A percentile compares a stretch with the other conserved stretches of the same genome.
phyloP scores from a whole-genome alignment of 2,113 vertebrate genomes.

The Lipophrys pholis region DNA sequence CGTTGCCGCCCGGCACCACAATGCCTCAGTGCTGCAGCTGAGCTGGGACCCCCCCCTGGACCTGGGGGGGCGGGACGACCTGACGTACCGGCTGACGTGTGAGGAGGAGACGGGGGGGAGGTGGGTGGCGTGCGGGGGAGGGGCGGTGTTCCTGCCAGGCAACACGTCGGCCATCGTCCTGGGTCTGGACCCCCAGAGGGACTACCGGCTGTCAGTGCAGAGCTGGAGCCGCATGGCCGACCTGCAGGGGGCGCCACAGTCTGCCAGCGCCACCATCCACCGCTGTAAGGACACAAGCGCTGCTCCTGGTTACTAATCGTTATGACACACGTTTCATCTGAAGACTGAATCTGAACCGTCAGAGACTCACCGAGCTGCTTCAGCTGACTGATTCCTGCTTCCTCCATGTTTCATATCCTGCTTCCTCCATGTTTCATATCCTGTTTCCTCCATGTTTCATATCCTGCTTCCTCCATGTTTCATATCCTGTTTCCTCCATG shows the following conservation, averaged over 20 bases:
- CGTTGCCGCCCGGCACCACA: conserved; percentile 31
- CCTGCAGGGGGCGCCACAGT: not conserved
- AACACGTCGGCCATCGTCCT: conserved; percentile 55
- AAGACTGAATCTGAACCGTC: no score
- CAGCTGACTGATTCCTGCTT: no score
- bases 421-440: no score
- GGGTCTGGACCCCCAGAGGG: conserved; percentile 40
- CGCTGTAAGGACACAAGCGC: conserved; percentile 47
- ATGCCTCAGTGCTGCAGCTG: conserved; percentile 47
- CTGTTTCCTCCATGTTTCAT: no score
- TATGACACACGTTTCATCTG: no score
- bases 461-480: no score
- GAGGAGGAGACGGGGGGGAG: conserved; percentile 27
- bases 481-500: no score
- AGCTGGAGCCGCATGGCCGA: conserved; percentile 67
- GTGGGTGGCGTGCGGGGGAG: conserved; percentile 62
- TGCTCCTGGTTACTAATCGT: no score
- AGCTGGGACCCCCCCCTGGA: conserved; percentile 76
- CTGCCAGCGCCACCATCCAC: conserved; percentile 56
- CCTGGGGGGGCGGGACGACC: conserved; percentile 66
- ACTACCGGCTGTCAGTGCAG: conserved; percentile 69
- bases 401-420: no score
- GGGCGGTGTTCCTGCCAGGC: conserved; percentile 33
- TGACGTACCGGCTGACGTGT: conserved; percentile 68
- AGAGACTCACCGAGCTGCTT: no score